A percentile compares a stretch with the other conserved stretches of the same genome.
Evolutionary conservation across 2,797 vertebrate genomes (phyloP).

Genomic region (Tinamus major): DNA sequence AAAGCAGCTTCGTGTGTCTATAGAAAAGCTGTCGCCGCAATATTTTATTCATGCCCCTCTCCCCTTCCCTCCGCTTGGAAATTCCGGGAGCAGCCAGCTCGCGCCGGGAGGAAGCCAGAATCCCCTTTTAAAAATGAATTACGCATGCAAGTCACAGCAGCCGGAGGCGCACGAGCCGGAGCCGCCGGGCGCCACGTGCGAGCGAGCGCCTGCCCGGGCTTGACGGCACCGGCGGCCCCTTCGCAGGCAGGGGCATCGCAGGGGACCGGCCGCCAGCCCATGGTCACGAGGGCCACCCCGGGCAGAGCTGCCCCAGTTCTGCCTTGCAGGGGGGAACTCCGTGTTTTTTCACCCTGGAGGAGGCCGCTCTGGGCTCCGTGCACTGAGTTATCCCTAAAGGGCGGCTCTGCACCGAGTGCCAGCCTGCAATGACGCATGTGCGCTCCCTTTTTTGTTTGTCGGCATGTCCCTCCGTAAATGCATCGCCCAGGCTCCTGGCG

Average conservation of each 20-base stretch:
- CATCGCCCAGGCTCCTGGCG: background rate
- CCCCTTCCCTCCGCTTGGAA: conserved; percentile 71
- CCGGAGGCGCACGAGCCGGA: conserved; percentile 34
- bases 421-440: conserved; percentile 49
- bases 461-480: conserved; percentile 27
- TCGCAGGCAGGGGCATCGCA: background rate
- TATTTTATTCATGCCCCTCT: conserved; percentile 77
- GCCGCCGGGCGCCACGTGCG: background rate
- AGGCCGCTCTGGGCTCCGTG: conserved; percentile 19
- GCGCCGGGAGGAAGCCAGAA: conserved; percentile 62
- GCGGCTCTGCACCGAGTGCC: conserved; percentile 69
- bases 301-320: background rate
- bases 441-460: conserved; percentile 42
- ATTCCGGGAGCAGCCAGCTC: conserved; percentile 68
- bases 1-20: conserved; percentile 53
- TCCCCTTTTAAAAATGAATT: conserved; percentile 72
- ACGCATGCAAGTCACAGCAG: conserved; percentile 73
- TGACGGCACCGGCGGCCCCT: background rate
- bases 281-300: too few species aligned
- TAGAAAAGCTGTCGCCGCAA: conserved; percentile 70
- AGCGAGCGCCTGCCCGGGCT: background rate
- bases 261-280: too few species aligned
- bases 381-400: conserved; percentile 70
- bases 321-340: background rate
- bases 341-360: conserved; percentile 69